These are phyloP conservation scores for Entelurus aequoreus DNA, from an alignment of 2,113 vertebrate genomes.

Conservation along the genomic window DNA sequence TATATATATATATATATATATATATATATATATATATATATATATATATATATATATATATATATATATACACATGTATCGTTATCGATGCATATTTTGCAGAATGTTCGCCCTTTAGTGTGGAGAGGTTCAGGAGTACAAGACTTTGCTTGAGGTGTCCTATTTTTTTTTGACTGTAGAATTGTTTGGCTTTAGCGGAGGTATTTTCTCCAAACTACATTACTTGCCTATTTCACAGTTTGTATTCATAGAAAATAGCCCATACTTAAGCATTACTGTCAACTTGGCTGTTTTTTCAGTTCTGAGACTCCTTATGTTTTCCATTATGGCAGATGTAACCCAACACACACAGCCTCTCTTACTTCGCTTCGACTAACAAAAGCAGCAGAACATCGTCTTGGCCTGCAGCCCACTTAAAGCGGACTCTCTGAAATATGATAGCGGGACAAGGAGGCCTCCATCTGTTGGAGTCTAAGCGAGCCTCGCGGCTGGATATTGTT, in stretches of 20 bases:
- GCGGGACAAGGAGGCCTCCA: conserved; percentile 54
- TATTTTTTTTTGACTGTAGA: no score
- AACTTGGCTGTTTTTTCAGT: not conserved
- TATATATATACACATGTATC: no score
- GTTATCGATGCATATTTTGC: no score
- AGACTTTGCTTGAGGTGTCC: no score
- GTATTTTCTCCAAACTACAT: not conserved
- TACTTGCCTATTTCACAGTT: no score
- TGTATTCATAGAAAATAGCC: no score
- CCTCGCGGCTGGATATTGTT: conserved; percentile 41
- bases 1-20: no score
- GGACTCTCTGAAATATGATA: conserved; percentile 64
- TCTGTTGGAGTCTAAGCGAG: conserved; percentile 52
- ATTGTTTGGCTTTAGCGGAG: not conserved
- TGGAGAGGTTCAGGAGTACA: no score
- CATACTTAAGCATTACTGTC: no score
- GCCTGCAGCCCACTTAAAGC: conserved; percentile 49
- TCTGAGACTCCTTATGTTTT: conserved; percentile 53
- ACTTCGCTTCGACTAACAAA: conserved; percentile 67
- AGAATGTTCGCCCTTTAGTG: no score
- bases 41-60: no score
- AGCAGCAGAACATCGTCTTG: conserved; percentile 55
- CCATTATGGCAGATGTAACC: conserved; percentile 56
- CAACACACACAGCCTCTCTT: conserved; percentile 65
- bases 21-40: no score